These are phyloP conservation scores for Styela plicata DNA, from an alignment of 23 tunicate species.

Conservation along the genomic window DNA sequence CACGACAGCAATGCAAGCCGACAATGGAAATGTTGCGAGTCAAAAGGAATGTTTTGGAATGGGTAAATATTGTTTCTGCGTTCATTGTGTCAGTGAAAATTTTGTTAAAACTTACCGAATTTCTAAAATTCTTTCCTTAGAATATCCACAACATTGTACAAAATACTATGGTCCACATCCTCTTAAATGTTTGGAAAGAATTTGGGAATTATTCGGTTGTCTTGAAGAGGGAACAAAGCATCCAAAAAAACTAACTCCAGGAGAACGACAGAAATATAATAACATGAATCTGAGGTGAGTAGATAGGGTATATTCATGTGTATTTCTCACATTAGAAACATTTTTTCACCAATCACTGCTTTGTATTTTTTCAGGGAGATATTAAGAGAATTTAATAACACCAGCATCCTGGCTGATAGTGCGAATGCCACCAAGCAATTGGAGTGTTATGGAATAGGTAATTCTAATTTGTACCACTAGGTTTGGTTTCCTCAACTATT, in stretches of 20 bases:
- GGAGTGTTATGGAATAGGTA: slow-evolving; percentile 7
- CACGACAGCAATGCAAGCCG: background rate
- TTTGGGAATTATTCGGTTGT: slow-evolving; percentile 1
- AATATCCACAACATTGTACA: background rate
- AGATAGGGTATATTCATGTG: no score
- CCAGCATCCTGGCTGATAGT: slow-evolving; percentile 10
- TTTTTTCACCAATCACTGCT: no score
- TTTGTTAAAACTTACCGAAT: background rate
- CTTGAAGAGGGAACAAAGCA: slow-evolving; percentile 17
- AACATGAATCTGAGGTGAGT: background rate
- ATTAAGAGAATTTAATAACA: background rate
- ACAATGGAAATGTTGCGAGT: background rate
- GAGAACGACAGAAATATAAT: background rate
- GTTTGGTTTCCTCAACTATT: background rate
- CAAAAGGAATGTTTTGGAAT: slow-evolving; percentile 16
- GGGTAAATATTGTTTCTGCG: background rate
- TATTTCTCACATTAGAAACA: background rate
- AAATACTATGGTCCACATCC: slow-evolving; percentile 24
- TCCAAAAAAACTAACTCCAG: slow-evolving; percentile 14
- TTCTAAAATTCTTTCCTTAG: background rate
- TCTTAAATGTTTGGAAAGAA: background rate
- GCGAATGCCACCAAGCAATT: background rate
- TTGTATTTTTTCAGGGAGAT: slow-evolving; percentile 11
- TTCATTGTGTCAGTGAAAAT: background rate
- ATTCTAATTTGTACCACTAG: background rate